Percentiles rank a stretch among this genome's conserved stretches.
phyloP scores from a whole-genome alignment of 2,113 vertebrate species.

The Delphinapterus leucas region DNA sequence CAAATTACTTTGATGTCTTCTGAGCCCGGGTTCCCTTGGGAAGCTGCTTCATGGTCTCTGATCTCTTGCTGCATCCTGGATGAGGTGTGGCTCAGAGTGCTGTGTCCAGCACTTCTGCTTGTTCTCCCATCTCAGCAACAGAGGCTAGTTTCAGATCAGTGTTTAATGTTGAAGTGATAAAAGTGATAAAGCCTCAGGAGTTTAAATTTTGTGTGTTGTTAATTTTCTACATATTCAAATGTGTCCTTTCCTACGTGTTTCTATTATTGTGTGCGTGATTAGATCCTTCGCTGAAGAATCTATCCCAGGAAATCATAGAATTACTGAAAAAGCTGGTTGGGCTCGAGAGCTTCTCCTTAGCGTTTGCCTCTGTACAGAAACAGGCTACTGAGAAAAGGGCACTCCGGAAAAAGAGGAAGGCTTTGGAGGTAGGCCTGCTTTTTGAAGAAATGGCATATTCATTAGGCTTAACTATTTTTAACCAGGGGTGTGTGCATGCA shows the following conservation, averaged over 20 bases:
- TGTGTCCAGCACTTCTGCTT: neutral
- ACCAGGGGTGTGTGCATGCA: neutral
- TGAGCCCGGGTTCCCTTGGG: neutral
- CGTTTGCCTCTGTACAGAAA: slow-evolving; percentile 93
- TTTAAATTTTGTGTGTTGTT: neutral
- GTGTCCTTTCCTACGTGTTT: neutral
- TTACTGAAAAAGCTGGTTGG: slow-evolving; percentile 94
- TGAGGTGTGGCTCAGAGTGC: neutral
- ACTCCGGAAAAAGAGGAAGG: slow-evolving; percentile 90
- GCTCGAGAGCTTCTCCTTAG: slow-evolving; percentile 90
- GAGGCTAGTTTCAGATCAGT: neutral
- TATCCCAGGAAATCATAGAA: slow-evolving; percentile 96
- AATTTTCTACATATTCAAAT: neutral
- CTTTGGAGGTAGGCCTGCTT: slow-evolving; percentile 88
- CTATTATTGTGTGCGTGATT: slow-evolving; percentile 33
- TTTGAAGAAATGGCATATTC: neutral
- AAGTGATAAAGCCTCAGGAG: neutral
- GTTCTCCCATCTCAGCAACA: neutral
- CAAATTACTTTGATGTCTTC: neutral
- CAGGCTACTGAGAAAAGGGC: slow-evolving; percentile 88
- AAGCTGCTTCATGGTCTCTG: neutral
- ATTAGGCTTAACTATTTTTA: neutral
- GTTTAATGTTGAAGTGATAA: neutral
- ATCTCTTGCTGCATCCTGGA: neutral
- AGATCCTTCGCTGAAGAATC: slow-evolving; percentile 95